Evolutionary conservation across 2,113 vertebrate genomes (phyloP), one percentile per base, ranked within the genome.

Genomic region (Boleophthalmus pectinirostris): DNA sequence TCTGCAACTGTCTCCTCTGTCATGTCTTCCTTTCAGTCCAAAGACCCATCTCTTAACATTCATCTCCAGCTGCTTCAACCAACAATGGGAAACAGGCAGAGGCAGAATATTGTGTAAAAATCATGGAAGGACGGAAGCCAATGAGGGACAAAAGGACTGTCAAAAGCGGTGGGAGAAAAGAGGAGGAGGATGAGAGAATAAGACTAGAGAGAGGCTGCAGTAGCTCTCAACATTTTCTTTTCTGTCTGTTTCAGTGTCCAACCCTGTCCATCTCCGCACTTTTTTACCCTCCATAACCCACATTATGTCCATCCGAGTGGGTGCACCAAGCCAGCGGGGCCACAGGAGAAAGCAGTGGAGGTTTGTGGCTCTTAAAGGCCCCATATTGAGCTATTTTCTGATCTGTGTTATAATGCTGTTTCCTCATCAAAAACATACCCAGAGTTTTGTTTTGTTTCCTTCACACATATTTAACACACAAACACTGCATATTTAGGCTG

Each of bases 281-380:
- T 21, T 47, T 56, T 66, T 68, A 51, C 66, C 79, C 69, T 70
- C 77, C 73, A 63, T 85, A 70, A 86, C 83, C 77, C 77, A 73
- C 79, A 81, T 89, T 89, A 89, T 81, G 75, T 86, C 80, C 81
- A 86, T 81, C 58, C 73, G 82, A 89, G 78, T 68, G 82, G 51
- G 51, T 15, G 8, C 78, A 79, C 78, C 63, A 66, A 70, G 75
- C 33, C n/a, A 68, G 71, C 63, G 70, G 67, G 74, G 45, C 15
- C 63, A 69, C 63, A 71, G 33, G 13, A 69, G 77, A 43, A 73
- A 75, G 70, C 73, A 53, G 68, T 11, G 70, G 57, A 65, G 78
- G 5, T 0, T 64, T 15, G 20, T 43, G 80, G 67, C 72, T 78
- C 54, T 45, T 23, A 33, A 75, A 79, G 79, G 61, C 24, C 68